Evolutionary conservation across 2,797 vertebrate species (phyloP), one percentile per base, ranked within the genome.

Genomic region (Falco concolor): DNA sequence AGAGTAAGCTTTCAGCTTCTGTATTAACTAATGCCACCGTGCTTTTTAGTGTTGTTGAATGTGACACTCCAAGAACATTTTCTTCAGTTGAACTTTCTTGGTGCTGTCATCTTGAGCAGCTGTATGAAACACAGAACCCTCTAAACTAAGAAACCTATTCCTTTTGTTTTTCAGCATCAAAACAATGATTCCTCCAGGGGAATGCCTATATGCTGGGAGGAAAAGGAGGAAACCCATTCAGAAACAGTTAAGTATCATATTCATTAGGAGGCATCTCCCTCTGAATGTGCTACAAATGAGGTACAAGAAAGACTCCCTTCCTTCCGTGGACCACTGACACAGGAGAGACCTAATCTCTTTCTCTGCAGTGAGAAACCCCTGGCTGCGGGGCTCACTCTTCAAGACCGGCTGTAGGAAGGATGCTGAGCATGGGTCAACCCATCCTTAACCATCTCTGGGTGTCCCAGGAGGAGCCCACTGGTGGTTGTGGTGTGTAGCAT

Each of bases 181-280:
- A 94, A 98, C 81, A 96, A 99, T 99, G 99, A 99, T 99, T 91
- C 99, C 99, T 50, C 99, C 99, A 0, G 99, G 99, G 96, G 99
- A 99, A 97, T 99, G 99, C 97, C 98, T 99, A 87, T 99, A 99
- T 24, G 99, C 99, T 9, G 99, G 99, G 81, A 98, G 99, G 75
- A 99, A 99, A 98, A 98, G 99, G 97, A 99, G 99, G 97, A 99
- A 99, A 97, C 99, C 99, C 65, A 90, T 99, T 93, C 99, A 99
- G 84, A 99, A 99, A 98, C 99, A 99, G 99, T 99, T 98, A 98
- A 98, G 98, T 97, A 92, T 95, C 87, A 56, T 36, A 82, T 92
- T 90, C 73, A 78, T 87, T 65, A 63, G 68, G 53, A 61, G 50
- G 30, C 40, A 34, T 45, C 53, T 57, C 32, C 25, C 6, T 59